Conservation (phyloP, 2,797 vertebrate genomes). For the Epinephelus malabaricus region DNA sequence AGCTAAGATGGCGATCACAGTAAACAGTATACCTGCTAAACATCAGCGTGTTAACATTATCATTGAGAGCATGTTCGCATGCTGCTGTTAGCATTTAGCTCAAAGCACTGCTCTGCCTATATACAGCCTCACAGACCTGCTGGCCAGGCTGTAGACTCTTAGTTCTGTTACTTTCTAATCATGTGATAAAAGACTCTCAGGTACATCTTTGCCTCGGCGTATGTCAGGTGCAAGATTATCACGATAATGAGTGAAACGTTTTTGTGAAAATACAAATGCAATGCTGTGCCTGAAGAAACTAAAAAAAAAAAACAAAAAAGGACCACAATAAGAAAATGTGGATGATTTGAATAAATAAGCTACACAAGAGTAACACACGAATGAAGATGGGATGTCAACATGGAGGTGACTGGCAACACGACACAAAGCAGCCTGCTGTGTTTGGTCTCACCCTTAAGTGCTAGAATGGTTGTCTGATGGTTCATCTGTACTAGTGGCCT, state of each 20-base stretch:
- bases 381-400: slow-evolving; percentile 54
- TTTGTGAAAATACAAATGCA: background rate
- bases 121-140: background rate
- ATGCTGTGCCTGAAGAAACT: slow-evolving; percentile 6
- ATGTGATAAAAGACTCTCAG: background rate
- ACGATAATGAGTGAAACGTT: background rate
- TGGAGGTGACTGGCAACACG: slow-evolving; percentile 64
- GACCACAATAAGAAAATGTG: slow-evolving; percentile 40
- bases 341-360: slow-evolving; percentile 32
- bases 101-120: background rate
- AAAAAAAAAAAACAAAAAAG: background rate
- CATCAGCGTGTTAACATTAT: no score
- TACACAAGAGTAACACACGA: slow-evolving; percentile 25
- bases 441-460: slow-evolving; percentile 83
- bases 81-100: background rate
- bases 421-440: slow-evolving; percentile 57
- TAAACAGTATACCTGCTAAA: background rate
- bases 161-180: background rate
- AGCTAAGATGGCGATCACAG: background rate
- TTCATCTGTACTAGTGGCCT: slow-evolving; percentile 78
- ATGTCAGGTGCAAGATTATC: background rate
- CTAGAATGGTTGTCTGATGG: slow-evolving; percentile 79
- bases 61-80: background rate
- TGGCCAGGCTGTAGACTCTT: background rate
- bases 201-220: background rate